A percentile compares a stretch with the other conserved stretches of the same genome.
phyloP scores from a whole-genome alignment of 23 tunicate genomes.

The Aplidium turbinatum region DNA sequence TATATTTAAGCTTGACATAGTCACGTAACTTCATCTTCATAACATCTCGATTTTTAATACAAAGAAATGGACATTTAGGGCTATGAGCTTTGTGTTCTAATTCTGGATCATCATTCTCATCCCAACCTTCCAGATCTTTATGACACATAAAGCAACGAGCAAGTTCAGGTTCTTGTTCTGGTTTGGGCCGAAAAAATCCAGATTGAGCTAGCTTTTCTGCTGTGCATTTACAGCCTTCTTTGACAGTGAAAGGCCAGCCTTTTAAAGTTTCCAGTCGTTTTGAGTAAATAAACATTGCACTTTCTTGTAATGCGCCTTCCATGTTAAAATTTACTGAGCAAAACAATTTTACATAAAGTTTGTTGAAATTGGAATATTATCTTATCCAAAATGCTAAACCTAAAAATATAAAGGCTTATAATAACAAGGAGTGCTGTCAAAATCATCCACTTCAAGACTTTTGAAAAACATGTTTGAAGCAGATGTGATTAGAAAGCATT shows the following conservation, averaged over 20 bases:
- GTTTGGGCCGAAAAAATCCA: slow-evolving; percentile 93
- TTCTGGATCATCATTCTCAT: slow-evolving; percentile 63
- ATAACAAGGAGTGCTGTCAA: no score
- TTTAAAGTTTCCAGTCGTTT: slow-evolving; percentile 38
- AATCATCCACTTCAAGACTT: no score
- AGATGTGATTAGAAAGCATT: no score
- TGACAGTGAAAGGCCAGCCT: slow-evolving; percentile 54
- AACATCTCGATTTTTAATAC: slow-evolving; percentile 19
- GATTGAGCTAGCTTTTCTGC: slow-evolving; percentile 62
- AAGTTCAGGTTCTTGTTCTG: slow-evolving; percentile 65
- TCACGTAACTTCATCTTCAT: slow-evolving; percentile 47
- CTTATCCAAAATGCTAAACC: no score
- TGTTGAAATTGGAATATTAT: no score
- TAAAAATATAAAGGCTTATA: no score
- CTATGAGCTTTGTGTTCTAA: slow-evolving; percentile 55
- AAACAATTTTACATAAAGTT: no score
- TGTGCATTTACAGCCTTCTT: slow-evolving; percentile 62
- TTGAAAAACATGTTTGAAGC: no score
- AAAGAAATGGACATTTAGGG: slow-evolving; percentile 50
- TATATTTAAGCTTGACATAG: slow-evolving; percentile 12
- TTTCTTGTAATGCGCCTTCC: no score
- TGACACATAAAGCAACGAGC: slow-evolving; percentile 70
- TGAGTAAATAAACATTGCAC: slow-evolving; percentile 16
- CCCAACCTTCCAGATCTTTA: slow-evolving; percentile 94
- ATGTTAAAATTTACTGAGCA: no score